Percentiles rank a stretch among this genome's conserved stretches.
Conservation (phyloP, 2,113 vertebrate species). For the human region GRCh38 chr2:194088001-194088500, state of each 20-base stretch:
- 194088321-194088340: not conserved
- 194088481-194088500: not conserved
- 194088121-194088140: not conserved
- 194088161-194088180: not conserved
- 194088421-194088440: not conserved
- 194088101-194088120: not conserved
- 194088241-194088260: not conserved
- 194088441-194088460: not conserved
- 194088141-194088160: not conserved
- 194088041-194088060: not conserved
- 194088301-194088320: not conserved
- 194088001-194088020: not conserved
- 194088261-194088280: not conserved
- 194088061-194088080: not conserved
- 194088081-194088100: not conserved
- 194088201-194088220: not conserved
- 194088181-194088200: not conserved
- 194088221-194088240: not conserved
- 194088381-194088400: not conserved
- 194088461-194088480: not conserved
- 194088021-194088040: not conserved
- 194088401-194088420: not conserved
- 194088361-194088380: not conserved
- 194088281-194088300: not conserved
- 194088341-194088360: not conserved